These are phyloP conservation scores for Oplegnathus fasciatus DNA, from an alignment of 2,113 vertebrate species.

Conservation along the genomic window DNA sequence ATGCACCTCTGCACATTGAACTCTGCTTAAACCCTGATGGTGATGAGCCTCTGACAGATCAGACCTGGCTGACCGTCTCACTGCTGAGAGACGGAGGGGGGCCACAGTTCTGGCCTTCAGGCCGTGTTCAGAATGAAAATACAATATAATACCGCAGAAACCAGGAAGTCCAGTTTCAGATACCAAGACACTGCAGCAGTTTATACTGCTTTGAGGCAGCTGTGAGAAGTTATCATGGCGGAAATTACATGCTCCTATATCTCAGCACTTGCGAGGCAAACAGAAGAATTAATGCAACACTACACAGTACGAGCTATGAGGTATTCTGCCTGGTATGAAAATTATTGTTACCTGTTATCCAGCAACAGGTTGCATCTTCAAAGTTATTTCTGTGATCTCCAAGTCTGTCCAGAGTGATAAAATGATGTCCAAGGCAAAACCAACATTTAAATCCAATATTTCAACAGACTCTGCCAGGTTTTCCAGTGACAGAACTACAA, in stretches of 20 bases:
- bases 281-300: neutral
- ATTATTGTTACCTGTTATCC: neutral
- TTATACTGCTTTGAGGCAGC: neutral
- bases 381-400: neutral
- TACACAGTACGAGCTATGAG: neutral
- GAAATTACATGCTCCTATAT: neutral
- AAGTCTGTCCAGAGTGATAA: neutral
- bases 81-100: slow-evolving; percentile 31
- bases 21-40: slow-evolving; percentile 71
- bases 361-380: neutral
- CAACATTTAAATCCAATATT: neutral
- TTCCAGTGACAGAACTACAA: neutral
- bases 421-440: neutral
- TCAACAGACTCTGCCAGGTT: neutral
- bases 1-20: slow-evolving; percentile 78
- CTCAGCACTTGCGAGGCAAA: neutral
- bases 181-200: neutral
- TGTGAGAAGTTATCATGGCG: neutral
- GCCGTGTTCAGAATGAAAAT: neutral
- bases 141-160: neutral
- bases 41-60: slow-evolving; percentile 70
- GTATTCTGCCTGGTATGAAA: slow-evolving; percentile 14
- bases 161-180: neutral
- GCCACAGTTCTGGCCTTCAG: neutral
- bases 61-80: slow-evolving; percentile 46